Percentiles rank a stretch among this genome's conserved stretches.
phyloP scores from a whole-genome alignment of 1,140 invertebrate species.

The Cataglyphis hispanica region DNA sequence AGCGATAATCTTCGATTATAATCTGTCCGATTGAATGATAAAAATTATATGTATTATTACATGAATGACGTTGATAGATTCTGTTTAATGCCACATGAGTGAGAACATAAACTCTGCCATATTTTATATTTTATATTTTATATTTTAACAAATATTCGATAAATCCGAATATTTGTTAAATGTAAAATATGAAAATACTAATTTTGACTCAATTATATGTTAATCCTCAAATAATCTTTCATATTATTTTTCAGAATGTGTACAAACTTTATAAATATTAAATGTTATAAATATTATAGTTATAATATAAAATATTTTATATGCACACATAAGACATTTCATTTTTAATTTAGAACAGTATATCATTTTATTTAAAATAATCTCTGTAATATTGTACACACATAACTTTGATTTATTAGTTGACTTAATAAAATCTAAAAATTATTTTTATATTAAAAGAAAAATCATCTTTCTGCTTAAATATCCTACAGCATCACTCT shows the following conservation, averaged over 20 bases:
- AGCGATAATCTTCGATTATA: conserved; percentile 28
- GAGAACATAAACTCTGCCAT: not conserved
- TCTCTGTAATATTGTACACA: no score
- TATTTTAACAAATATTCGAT: not conserved
- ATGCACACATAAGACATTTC: not conserved
- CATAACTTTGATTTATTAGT: no score
- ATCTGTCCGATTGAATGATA: conserved; percentile 23
- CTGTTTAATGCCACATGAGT: conserved; percentile 20
- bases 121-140: not conserved
- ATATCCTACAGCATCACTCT: no score
- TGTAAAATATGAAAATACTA: no score
- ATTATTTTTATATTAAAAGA: not conserved
- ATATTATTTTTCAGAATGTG: not conserved
- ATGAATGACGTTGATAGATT: conserved; percentile 4
- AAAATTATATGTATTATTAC: conserved; percentile 31
- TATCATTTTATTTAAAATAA: conserved; percentile 1
- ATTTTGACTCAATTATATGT: not conserved
- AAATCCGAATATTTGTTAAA: not conserved
- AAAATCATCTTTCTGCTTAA: no score
- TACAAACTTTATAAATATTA: no score
- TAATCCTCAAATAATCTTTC: not conserved
- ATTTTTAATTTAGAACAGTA: not conserved
- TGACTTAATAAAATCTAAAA: not conserved
- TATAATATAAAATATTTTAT: not conserved
- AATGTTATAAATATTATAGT: not conserved